These are phyloP conservation scores for Cosmia pyralina DNA, from an alignment of 2,888 invertebrate species.

Conservation along the genomic window DNA sequence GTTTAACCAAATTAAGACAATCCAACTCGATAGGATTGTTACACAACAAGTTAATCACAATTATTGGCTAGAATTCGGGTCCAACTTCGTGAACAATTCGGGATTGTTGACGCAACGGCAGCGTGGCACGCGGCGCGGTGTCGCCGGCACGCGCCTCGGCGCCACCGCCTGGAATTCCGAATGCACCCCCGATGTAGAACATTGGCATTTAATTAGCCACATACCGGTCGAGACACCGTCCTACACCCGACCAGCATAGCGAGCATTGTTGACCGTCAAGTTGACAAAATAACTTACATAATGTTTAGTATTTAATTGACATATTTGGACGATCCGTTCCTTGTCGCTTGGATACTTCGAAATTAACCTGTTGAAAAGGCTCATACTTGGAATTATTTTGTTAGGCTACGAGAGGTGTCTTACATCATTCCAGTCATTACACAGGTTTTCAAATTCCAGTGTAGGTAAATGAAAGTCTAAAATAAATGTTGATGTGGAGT, in stretches of 20 bases:
- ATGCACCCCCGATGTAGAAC: constrained; percentile 80
- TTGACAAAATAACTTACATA: constrained; percentile 80
- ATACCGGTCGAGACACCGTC: constrained; percentile 80
- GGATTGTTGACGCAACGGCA: constrained; percentile 76
- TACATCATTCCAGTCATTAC: neutral
- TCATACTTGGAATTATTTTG: constrained; percentile 10
- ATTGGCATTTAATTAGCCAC: constrained; percentile 90
- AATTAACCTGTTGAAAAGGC: neutral
- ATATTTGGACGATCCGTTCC: constrained; percentile 44
- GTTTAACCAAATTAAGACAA: constrained; percentile 12
- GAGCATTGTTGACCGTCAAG: constrained; percentile 82
- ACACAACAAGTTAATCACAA: constrained; percentile 45
- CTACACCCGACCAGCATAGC: constrained; percentile 78
- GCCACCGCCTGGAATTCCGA: constrained; percentile 78
- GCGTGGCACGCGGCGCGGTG: constrained; percentile 78
- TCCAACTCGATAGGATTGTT: constrained; percentile 19
- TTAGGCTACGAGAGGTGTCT: neutral
- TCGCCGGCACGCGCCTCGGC: constrained; percentile 71
- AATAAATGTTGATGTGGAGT: constrained; percentile 71
- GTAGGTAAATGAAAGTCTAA: constrained; percentile 53
- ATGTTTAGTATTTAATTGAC: constrained; percentile 72
- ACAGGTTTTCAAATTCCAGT: constrained; percentile 34
- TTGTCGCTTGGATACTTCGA: neutral
- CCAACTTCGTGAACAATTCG: constrained; percentile 81
- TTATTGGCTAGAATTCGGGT: constrained; percentile 58